A percentile compares a stretch with the other conserved stretches of the same genome.
These are phyloP conservation scores for Pipa parva DNA, from an alignment of 2,113 vertebrate genomes.

Conservation along the genomic window DNA sequence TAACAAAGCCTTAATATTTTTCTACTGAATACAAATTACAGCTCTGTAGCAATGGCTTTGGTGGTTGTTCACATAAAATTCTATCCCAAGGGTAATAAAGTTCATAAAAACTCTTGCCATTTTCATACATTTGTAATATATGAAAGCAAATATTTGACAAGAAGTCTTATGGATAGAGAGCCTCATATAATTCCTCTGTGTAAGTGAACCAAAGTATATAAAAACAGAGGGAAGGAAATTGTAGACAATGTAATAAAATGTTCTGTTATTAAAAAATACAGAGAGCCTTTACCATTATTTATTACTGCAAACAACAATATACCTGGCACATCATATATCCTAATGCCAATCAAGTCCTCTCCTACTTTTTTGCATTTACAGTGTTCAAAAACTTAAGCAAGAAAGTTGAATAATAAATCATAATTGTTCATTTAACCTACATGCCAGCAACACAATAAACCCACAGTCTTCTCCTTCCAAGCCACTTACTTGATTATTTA, in stretches of 20 bases:
- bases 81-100: constrained; percentile 29
- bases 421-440: too few species aligned
- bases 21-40: constrained; percentile 20
- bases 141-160: constrained; percentile 38
- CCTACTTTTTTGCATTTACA: too few species aligned
- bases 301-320: too few species aligned
- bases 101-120: constrained; percentile 25
- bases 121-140: constrained; percentile 43
- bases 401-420: too few species aligned
- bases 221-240: not conserved
- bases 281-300: not conserved
- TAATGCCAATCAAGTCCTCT: too few species aligned
- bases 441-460: too few species aligned
- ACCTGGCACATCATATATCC: too few species aligned
- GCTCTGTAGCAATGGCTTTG: not conserved
- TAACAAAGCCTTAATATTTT: constrained; percentile 2
- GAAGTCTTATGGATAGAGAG: not conserved
- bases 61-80: not conserved
- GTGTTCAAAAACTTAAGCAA: too few species aligned
- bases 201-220: not conserved
- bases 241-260: constrained; percentile 7
- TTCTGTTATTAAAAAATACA: not conserved
- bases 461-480: too few species aligned
- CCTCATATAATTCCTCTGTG: not conserved
- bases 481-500: too few species aligned